Percentiles rank a stretch among this genome's conserved stretches.
Conservation (phyloP, 2,797 vertebrate genomes). For the Amblyopsis hoosieri region DNA sequence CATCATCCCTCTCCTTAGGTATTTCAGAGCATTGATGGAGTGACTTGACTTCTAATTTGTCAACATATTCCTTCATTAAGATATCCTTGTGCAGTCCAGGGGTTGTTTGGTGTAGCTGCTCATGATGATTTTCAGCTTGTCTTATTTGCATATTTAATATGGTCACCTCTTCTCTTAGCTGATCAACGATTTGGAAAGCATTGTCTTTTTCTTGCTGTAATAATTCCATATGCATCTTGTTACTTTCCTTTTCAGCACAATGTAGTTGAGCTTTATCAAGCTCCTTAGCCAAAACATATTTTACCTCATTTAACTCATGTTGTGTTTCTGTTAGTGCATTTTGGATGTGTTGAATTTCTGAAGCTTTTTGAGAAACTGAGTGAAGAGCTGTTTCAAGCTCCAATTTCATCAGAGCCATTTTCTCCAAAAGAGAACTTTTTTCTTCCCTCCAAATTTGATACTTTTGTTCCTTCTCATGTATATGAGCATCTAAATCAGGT, state of each 20-base stretch:
- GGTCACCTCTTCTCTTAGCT: slow-evolving; percentile 61
- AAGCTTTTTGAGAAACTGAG: slow-evolving; percentile 63
- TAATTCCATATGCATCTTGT: slow-evolving; percentile 64
- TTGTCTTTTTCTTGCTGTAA: slow-evolving; percentile 71
- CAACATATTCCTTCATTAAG: slow-evolving; percentile 15
- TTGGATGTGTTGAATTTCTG: slow-evolving; percentile 59
- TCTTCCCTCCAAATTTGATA: slow-evolving; percentile 40
- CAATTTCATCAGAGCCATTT: slow-evolving; percentile 54
- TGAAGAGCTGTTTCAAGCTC: slow-evolving; percentile 59
- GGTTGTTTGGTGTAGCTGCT: slow-evolving; percentile 49
- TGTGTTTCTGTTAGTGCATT: slow-evolving; percentile 46
- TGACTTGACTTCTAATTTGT: slow-evolving; percentile 20
- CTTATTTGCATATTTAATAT: slow-evolving; percentile 56
- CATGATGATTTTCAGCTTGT: slow-evolving; percentile 55
- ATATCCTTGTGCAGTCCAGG: slow-evolving; percentile 12
- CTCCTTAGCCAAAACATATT: slow-evolving; percentile 29
- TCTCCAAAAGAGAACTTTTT: slow-evolving; percentile 46
- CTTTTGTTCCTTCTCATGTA: slow-evolving; percentile 50
- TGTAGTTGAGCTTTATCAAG: slow-evolving; percentile 42
- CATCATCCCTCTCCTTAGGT: slow-evolving; percentile 40
- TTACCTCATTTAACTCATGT: slow-evolving; percentile 57
- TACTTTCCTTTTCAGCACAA: slow-evolving; percentile 46
- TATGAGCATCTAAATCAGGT: slow-evolving; percentile 35
- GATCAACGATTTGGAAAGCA: slow-evolving; percentile 44
- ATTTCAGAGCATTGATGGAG: slow-evolving; percentile 40